These are phyloP conservation scores for Borostomias antarcticus DNA, from an alignment of 2,797 vertebrate species.

Conservation along the genomic window DNA sequence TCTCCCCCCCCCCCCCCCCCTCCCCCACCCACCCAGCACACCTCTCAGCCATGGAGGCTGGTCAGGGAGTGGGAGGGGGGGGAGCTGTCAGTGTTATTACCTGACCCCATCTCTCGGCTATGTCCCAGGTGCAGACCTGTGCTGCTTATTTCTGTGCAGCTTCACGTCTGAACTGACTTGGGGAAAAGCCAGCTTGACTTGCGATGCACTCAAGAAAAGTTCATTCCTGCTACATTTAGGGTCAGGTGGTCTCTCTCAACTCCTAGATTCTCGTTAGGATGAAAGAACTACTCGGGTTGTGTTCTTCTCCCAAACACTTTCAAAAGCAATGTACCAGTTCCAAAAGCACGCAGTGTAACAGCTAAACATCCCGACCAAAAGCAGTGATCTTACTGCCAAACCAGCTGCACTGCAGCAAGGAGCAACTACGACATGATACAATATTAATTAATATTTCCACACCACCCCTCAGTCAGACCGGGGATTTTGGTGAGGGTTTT, in stretches of 20 bases:
- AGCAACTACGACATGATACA: conserved; percentile 68
- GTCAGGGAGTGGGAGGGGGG: conserved; percentile 47
- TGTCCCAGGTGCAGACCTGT: conserved; percentile 80
- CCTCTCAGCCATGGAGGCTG: conserved; percentile 28
- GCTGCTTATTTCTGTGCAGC: conserved; percentile 66
- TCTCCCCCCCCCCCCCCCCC: neutral
- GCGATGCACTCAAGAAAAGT: conserved; percentile 46
- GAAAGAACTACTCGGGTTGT: conserved; percentile 22
- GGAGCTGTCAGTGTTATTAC: conserved; percentile 61
- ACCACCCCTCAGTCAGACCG: conserved; percentile 46
- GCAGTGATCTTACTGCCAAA: conserved; percentile 63
- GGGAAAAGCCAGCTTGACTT: conserved; percentile 43
- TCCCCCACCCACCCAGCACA: neutral
- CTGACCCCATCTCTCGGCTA: conserved; percentile 58
- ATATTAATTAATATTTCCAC: conserved; percentile 60
- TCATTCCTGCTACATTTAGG: conserved; percentile 71
- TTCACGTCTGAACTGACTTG: conserved; percentile 58
- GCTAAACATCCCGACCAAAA: conserved; percentile 42
- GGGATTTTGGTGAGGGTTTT: conserved; percentile 56
- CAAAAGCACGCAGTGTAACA: conserved; percentile 66
- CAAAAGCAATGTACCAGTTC: conserved; percentile 57
- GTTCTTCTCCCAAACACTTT: conserved; percentile 38
- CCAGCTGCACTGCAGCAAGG: conserved; percentile 80
- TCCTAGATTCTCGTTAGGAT: conserved; percentile 36
- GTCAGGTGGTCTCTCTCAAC: conserved; percentile 56